These are phyloP conservation scores for Dendrolimus pini DNA, from an alignment of 2,888 invertebrate species.

Conservation along the genomic window DNA sequence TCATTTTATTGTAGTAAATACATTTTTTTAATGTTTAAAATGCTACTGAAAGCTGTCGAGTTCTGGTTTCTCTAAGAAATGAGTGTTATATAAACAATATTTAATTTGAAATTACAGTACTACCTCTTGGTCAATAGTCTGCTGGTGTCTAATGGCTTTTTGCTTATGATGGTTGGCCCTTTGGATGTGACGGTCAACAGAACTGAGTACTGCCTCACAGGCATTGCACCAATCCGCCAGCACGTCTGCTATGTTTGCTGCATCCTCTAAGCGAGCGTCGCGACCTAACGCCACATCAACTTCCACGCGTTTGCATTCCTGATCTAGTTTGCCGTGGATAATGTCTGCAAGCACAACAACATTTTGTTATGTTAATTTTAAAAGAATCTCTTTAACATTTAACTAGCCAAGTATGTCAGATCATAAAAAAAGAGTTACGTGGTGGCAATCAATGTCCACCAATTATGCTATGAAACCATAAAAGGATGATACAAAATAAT, in stretches of 20 bases:
- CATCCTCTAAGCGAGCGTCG: constrained; percentile 91
- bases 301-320: constrained; percentile 94
- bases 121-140: constrained; percentile 91
- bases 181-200: constrained; percentile 92
- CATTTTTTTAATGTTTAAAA: no score
- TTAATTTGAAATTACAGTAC: not conserved
- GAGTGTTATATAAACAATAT: no score
- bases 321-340: constrained; percentile 96
- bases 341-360: constrained; percentile 79
- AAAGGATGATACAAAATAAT: no score
- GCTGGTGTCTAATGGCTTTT: constrained; percentile 85
- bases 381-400: no score
- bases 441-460: no score
- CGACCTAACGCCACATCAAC: constrained; percentile 96
- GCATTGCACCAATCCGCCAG: constrained; percentile 91
- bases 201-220: constrained; percentile 91
- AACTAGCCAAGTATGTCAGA: no score
- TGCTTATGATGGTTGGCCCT: constrained; percentile 92
- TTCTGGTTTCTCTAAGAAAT: no score
- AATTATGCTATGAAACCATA: no score
- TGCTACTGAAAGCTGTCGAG: no score
- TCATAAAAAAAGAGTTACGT: no score
- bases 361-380: not conserved
- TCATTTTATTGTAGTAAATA: no score
- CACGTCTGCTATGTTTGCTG: constrained; percentile 87